Conservation (phyloP, 2,797 vertebrate species). For the Anas bernieri region DNA sequence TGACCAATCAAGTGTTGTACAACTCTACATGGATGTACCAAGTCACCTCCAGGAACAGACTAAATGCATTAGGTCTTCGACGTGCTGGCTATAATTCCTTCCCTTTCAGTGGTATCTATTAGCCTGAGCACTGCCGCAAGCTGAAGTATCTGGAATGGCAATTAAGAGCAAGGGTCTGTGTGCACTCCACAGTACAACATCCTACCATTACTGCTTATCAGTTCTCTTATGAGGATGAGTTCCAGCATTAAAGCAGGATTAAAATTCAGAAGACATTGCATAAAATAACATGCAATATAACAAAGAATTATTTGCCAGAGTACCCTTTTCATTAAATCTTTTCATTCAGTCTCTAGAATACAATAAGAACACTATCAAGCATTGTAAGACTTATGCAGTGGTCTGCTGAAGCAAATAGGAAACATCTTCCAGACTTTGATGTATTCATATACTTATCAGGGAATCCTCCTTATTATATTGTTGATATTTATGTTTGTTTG, state of each 20-base stretch:
- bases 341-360: neutral
- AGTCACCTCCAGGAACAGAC: neutral
- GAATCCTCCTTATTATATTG: neutral
- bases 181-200: neutral
- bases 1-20: neutral
- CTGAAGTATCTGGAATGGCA: rapidly evolving
- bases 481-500: neutral
- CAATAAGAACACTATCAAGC: neutral
- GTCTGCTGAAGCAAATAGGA: neutral
- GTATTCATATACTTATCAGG: neutral
- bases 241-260: neutral
- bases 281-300: neutral
- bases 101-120: neutral
- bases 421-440: neutral
- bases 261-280: neutral
- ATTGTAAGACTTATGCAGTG: neutral
- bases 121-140: neutral
- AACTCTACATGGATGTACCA: neutral
- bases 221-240: neutral
- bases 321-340: neutral
- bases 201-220: neutral
- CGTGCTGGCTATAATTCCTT: neutral
- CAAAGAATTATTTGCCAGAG: neutral
- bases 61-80: neutral
- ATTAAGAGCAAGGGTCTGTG: neutral